phyloP scores from a whole-genome alignment of 2,888 invertebrate species.

The Drosophila neotestacea region DNA sequence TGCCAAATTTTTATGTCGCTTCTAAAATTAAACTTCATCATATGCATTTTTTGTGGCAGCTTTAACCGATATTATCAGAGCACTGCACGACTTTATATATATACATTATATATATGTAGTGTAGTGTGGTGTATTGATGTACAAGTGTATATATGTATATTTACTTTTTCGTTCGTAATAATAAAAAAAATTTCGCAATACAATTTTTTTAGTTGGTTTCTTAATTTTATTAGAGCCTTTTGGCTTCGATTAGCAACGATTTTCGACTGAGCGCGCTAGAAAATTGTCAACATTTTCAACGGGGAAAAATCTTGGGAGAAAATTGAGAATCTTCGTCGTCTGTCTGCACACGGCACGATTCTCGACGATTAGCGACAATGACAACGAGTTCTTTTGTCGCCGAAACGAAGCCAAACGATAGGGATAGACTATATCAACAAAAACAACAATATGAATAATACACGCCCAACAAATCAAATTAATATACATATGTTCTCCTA shows the following conservation, averaged over 20 bases:
- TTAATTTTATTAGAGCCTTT: constrained; percentile 76
- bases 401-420: constrained; percentile 50
- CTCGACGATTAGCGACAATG: constrained; percentile 47
- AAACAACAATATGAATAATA: constrained; percentile 33
- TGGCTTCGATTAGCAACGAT: constrained; percentile 81
- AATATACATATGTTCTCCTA: constrained; percentile 23
- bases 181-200: constrained; percentile 62
- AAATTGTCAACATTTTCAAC: constrained; percentile 62
- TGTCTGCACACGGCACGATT: constrained; percentile 75
- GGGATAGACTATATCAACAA: constrained; percentile 65
- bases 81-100: constrained; percentile 42
- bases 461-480: constrained; percentile 52
- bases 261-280: constrained; percentile 78
- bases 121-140: too few species aligned
- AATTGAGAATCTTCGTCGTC: constrained; percentile 41
- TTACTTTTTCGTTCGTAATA: constrained; percentile 82
- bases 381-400: constrained; percentile 53
- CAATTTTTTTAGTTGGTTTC: constrained; percentile 41
- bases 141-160: constrained; percentile 38
- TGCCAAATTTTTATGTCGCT: constrained; percentile 64
- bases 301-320: constrained; percentile 7
- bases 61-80: constrained; percentile 63
- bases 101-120: constrained; percentile 20
- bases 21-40: constrained; percentile 72
- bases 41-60: constrained; percentile 52